phyloP scores from a whole-genome alignment of 2,113 vertebrate species.

The Tragelaphus imberbis region DNA sequence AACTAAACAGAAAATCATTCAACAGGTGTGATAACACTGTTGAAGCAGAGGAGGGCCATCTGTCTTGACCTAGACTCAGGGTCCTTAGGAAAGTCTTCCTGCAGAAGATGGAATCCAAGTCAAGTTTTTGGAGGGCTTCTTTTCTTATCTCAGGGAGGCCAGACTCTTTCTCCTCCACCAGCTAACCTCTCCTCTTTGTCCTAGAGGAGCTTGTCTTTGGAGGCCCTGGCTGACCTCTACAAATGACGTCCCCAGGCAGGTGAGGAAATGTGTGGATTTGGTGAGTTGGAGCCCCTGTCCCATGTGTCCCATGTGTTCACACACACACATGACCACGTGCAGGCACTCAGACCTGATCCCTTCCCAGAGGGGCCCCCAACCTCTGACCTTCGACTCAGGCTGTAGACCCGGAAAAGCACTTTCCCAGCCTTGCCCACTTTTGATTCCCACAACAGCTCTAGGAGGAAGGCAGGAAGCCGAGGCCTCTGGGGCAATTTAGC shows the following conservation, averaged over 20 bases:
- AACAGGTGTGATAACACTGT: neutral
- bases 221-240: constrained; percentile 83
- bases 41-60: neutral
- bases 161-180: neutral
- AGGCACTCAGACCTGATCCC: neutral
- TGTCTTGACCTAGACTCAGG: neutral
- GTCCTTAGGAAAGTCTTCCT: neutral
- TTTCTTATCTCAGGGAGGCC: neutral
- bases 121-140: neutral
- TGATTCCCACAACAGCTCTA: neutral
- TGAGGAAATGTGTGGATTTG: constrained; percentile 14
- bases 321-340: accelerated
- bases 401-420: neutral
- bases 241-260: constrained; percentile 37
- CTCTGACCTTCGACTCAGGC: neutral
- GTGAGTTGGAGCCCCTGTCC: constrained; percentile 74
- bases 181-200: neutral
- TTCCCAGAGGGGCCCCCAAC: neutral
- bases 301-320: neutral
- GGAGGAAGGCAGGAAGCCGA: neutral
- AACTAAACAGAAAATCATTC: neutral
- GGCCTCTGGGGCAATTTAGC: neutral
- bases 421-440: neutral
- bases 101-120: neutral
- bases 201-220: constrained; percentile 80